These are phyloP conservation scores for Hyaena hyaena DNA, from an alignment of 2,113 vertebrate species.

Conservation along the genomic window DNA sequence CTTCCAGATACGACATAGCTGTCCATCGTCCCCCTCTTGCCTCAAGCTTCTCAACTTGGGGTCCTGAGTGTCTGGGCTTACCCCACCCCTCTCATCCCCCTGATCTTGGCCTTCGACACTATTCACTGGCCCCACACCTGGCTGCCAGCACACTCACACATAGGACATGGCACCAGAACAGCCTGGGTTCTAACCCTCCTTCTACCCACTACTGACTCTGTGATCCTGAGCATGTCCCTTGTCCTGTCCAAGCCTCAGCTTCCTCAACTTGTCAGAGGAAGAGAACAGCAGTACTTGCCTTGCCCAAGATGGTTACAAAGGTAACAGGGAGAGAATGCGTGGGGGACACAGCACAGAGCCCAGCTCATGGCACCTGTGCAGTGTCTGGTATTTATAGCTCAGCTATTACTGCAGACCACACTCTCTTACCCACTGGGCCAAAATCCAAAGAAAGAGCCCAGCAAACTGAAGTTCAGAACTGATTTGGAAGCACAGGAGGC, in stretches of 20 bases:
- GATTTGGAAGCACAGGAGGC: not conserved
- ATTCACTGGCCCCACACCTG: not conserved
- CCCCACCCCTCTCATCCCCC: not conserved
- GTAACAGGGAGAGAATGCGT: rapidly evolving
- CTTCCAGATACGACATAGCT: not conserved
- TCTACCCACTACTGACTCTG: not conserved
- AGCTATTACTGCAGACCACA: not conserved
- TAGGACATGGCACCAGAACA: rapidly evolving
- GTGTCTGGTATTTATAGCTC: not conserved
- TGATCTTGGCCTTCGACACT: not conserved
- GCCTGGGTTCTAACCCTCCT: not conserved
- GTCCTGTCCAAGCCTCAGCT: not conserved
- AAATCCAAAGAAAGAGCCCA: not conserved
- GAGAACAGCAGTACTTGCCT: not conserved
- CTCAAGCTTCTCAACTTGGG: not conserved
- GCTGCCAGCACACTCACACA: not conserved
- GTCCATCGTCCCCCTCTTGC: not conserved
- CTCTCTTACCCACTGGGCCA: not conserved
- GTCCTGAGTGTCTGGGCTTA: not conserved
- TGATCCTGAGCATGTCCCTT: not conserved
- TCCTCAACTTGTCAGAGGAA: not conserved
- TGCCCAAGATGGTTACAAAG: not conserved
- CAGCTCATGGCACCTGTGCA: rapidly evolving
- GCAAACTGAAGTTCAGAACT: not conserved
- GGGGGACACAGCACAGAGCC: not conserved